phyloP scores from a whole-genome alignment of 2,888 invertebrate species.

The Thymelicus lineola region DNA sequence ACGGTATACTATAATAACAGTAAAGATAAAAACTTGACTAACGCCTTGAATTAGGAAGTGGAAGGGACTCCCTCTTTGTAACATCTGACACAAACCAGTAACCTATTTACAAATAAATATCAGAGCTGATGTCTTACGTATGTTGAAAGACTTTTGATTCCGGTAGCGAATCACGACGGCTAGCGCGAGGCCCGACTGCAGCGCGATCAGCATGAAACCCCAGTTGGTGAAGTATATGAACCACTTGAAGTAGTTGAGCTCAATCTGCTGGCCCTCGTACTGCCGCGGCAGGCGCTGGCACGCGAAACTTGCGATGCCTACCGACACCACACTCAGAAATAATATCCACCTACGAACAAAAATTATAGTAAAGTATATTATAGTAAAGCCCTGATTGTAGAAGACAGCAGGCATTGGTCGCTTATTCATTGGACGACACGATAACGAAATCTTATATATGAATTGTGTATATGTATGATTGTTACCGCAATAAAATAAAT shows the following conservation, averaged over 20 bases:
- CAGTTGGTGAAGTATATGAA: conserved; percentile 91
- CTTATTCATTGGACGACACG: too few relatives aligned
- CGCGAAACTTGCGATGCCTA: conserved; percentile 74
- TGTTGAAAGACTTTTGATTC: conserved; percentile 58
- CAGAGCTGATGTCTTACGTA: conserved; percentile 57
- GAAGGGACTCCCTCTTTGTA: too few relatives aligned
- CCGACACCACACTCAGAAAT: conserved; percentile 77
- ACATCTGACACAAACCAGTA: too few relatives aligned
- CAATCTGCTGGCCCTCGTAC: conserved; percentile 65
- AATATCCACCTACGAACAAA: conserved; percentile 81
- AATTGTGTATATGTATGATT: too few relatives aligned
- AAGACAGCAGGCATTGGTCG: too few relatives aligned
- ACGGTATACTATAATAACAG: too few relatives aligned
- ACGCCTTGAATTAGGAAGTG: too few relatives aligned
- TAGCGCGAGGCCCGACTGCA: conserved; percentile 85
- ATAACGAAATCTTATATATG: too few relatives aligned
- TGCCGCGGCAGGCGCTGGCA: conserved; percentile 69
- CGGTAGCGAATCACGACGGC: conserved; percentile 78
- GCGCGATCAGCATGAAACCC: conserved; percentile 86
- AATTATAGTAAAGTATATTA: neutral
- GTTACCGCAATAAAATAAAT: too few relatives aligned
- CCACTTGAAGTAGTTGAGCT: conserved; percentile 86
- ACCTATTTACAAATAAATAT: neutral
- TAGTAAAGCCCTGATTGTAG: too few relatives aligned
- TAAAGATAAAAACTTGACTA: too few relatives aligned